Evolutionary conservation across 2,797 vertebrate genomes (phyloP), one percentile per base, ranked within the genome.

Genomic region (Leucoraja ocellata): DNA sequence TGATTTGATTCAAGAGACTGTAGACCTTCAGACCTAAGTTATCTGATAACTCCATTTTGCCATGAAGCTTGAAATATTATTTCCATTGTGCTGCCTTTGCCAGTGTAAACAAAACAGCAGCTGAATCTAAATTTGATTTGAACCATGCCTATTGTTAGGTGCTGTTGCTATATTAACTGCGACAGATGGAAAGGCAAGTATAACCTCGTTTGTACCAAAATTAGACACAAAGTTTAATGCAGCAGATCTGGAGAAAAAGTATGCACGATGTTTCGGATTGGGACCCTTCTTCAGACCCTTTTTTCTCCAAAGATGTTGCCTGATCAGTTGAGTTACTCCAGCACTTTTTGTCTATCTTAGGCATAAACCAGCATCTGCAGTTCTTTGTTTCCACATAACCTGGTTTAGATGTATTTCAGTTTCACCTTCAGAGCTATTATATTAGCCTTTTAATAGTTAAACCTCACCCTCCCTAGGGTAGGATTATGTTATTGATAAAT

Each of bases 1-100:
- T 65, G 61, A n/a, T 65, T 88, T 18, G 61, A 32, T 65, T 32
- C 5, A 5, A 65, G 65, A n/a, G 16, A 84, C 25, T 84, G 46
- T 21, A 9, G 39, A 58, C 80, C 18, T 58, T 54, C 80, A 58
- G 11, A 61, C 13, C 54, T n/a, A 54, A 84, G 81, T 84, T 61
- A 23, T 61, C 81, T 84, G 81, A 25, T 84, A 83, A 13, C 80
- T 61, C 11, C 18, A 2, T 14, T 28, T 9, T 46, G 39, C 81
- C 54, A 25, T 84, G 81, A 84, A 84, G 81, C 54, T 58, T 61
- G 61, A 83, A 58, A 83, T 28, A 28, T 83, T 58, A 83, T 84
- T n/a, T 84, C 9, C n/a, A 58, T n/a, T n/a, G 16, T 58, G 58
- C n/a, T 63, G 11, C 5, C 0, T 4, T 61, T 58, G 13, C 46